phyloP scores from a whole-genome alignment of 2,888 invertebrate genomes.

The Chrysopilus asiliformis region DNA sequence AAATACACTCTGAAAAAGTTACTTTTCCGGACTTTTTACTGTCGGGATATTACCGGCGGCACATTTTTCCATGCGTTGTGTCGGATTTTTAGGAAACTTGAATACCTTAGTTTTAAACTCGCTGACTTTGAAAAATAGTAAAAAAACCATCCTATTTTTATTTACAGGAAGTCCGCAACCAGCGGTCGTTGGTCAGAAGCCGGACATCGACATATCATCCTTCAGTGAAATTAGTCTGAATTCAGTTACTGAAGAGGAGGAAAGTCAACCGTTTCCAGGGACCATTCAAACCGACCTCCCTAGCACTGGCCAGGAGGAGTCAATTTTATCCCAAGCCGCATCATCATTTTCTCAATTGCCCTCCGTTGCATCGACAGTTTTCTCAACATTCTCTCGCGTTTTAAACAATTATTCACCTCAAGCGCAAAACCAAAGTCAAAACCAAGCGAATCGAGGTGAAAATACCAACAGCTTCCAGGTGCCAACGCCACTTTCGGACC shows the following conservation, averaged over 20 bases:
- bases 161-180: background rate
- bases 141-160: no score
- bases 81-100: no score
- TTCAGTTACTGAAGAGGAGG: slow-evolving; percentile 23
- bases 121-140: no score
- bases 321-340: slow-evolving; percentile 29
- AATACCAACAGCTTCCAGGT: slow-evolving; percentile 1
- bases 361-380: slow-evolving; percentile 47
- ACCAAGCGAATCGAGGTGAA: background rate
- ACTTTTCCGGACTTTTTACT: no score
- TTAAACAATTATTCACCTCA: slow-evolving; percentile 24
- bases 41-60: no score
- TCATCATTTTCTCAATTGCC: slow-evolving; percentile 42
- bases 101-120: no score
- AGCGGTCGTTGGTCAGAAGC: slow-evolving; percentile 28
- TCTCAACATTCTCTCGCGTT: slow-evolving; percentile 41
- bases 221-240: slow-evolving; percentile 40
- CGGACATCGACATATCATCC: slow-evolving; percentile 36
- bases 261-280: slow-evolving; percentile 21
- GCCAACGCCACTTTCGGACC: no score
- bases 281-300: slow-evolving; percentile 1
- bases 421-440: slow-evolving; percentile 2
- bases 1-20: no score
- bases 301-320: slow-evolving; percentile 8
- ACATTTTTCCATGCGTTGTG: no score